phyloP scores from a whole-genome alignment of 2,888 invertebrate species.

The Iphiclides podalirius region DNA sequence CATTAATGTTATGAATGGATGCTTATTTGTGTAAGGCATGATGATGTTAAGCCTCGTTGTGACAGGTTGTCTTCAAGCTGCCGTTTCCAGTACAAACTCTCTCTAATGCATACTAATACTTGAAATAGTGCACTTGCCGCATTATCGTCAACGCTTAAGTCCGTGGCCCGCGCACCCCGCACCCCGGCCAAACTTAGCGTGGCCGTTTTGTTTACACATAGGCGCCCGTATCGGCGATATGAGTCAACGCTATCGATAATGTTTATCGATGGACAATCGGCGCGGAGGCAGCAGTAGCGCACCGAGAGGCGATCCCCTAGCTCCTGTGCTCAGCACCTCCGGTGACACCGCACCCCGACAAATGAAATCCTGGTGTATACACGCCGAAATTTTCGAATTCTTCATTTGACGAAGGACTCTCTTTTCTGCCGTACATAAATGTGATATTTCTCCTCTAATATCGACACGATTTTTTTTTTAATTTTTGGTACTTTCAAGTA shows the following conservation, averaged over 20 bases:
- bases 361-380: slow-evolving; percentile 57
- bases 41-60: too few species aligned
- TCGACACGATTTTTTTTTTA: too few species aligned
- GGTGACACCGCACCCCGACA: slow-evolving; percentile 28
- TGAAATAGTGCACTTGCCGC: too few species aligned
- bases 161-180: too few species aligned
- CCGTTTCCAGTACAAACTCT: too few species aligned
- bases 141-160: too few species aligned
- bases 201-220: slow-evolving; percentile 14
- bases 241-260: slow-evolving; percentile 41
- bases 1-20: too few species aligned
- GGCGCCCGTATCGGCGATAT: slow-evolving; percentile 11
- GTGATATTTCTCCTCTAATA: background rate
- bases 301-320: slow-evolving; percentile 31
- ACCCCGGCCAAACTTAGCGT: too few species aligned
- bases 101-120: too few species aligned
- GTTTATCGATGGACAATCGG: slow-evolving; percentile 50
- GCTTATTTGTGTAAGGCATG: too few species aligned
- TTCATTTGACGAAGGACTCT: slow-evolving; percentile 60
- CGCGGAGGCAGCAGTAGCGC: slow-evolving; percentile 47
- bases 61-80: too few species aligned
- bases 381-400: slow-evolving; percentile 62
- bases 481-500: too few species aligned
- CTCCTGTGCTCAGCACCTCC: slow-evolving; percentile 38
- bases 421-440: background rate